A percentile compares a stretch with the other conserved stretches of the same genome.
phyloP scores from a whole-genome alignment of 2,888 invertebrate genomes.

The Nysson spinosus region DNA sequence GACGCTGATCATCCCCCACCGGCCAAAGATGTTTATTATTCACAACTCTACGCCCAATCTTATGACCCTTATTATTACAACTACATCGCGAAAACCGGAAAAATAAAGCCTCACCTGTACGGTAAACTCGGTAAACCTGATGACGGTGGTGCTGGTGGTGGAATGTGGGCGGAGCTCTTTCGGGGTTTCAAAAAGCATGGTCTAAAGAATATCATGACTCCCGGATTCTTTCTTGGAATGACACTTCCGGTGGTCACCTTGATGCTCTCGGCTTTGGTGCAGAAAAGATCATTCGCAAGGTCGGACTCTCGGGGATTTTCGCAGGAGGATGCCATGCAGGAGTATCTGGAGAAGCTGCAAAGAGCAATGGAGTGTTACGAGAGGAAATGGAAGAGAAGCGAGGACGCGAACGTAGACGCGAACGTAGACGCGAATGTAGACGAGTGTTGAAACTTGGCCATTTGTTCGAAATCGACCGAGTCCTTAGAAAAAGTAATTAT shows the following conservation, averaged over 20 bases:
- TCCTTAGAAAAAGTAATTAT: too few species aligned
- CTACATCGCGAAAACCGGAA: slow-evolving; percentile 72
- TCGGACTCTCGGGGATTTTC: slow-evolving; percentile 54
- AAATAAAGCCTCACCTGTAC: slow-evolving; percentile 71
- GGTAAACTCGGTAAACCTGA: slow-evolving; percentile 68
- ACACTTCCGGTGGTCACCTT: slow-evolving; percentile 71
- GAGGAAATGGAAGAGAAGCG: slow-evolving; percentile 25
- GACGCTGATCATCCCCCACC: slow-evolving; percentile 53
- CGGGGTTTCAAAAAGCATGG: slow-evolving; percentile 72
- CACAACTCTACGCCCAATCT: slow-evolving; percentile 71
- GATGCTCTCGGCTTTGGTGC: slow-evolving; percentile 70
- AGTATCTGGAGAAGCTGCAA: slow-evolving; percentile 63
- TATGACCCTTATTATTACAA: slow-evolving; percentile 74
- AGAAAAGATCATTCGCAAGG: slow-evolving; percentile 66
- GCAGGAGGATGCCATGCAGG: slow-evolving; percentile 59
- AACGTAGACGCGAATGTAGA: slow-evolving; percentile 21
- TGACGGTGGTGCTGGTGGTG: slow-evolving; percentile 58
- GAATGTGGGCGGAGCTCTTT: slow-evolving; percentile 68
- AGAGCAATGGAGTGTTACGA: slow-evolving; percentile 63
- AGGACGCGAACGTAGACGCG: slow-evolving; percentile 21
- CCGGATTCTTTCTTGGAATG: slow-evolving; percentile 71
- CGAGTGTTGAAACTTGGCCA: slow-evolving; percentile 31
- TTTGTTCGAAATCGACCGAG: too few species aligned
- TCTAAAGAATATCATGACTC: slow-evolving; percentile 72
- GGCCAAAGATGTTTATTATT: slow-evolving; percentile 66